Evolutionary conservation across 2,797 vertebrate species (phyloP).

Genomic region (Diceros bicornis): DNA sequence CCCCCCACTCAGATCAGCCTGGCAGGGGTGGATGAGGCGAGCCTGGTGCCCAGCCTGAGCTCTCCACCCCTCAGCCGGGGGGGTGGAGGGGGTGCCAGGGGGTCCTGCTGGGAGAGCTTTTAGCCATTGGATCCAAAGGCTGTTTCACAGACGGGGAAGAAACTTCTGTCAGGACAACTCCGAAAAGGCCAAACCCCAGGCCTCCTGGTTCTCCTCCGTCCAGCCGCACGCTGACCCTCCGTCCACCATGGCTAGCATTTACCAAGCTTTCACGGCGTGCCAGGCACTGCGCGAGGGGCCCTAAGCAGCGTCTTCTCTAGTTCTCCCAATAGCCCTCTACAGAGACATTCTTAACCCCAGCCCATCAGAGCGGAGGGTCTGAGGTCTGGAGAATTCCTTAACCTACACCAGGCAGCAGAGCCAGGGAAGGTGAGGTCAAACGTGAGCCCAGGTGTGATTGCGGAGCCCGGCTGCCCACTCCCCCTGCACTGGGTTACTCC

Average conservation of each 20-base stretch:
- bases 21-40: not conserved
- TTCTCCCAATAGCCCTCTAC: not conserved
- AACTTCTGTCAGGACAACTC: not conserved
- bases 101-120: not conserved
- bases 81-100: too few relatives aligned
- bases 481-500: not conserved
- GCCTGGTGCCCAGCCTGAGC: too few relatives aligned
- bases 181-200: not conserved
- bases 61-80: not conserved
- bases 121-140: not conserved
- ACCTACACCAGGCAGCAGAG: too few relatives aligned
- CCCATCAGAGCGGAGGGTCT: too few relatives aligned
- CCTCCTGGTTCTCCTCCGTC: not conserved
- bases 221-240: fast-evolving
- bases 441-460: fast-evolving
- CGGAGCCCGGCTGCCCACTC: fast-evolving
- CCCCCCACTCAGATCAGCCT: not conserved
- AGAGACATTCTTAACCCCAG: not conserved
- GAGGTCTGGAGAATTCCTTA: not conserved
- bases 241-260: fast-evolving
- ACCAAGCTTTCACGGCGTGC: fast-evolving
- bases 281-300: not conserved
- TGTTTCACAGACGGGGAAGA: not conserved
- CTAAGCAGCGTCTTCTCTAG: fast-evolving
- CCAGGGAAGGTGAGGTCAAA: too few relatives aligned